Conservation (phyloP, 2,113 vertebrate species). For the Lepus americanus region DNA sequence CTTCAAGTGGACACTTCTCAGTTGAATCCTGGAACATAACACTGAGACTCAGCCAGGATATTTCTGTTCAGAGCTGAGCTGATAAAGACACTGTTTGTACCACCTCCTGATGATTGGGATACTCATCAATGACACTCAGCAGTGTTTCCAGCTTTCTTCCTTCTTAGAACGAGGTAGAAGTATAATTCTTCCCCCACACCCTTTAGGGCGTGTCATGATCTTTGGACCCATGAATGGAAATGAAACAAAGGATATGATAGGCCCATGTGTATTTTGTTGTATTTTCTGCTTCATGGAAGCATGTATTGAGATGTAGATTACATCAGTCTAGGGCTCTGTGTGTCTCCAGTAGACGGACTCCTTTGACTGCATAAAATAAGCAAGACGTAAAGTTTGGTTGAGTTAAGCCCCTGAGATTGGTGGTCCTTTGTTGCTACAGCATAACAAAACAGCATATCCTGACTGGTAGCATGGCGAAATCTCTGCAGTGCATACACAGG, state of each 20-base stretch:
- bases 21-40: conserved; percentile 4
- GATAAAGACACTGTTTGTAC: background rate
- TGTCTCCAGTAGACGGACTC: background rate
- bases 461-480: background rate
- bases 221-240: background rate
- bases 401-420: background rate
- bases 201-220: background rate
- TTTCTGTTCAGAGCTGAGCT: background rate
- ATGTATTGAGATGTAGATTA: background rate
- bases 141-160: background rate
- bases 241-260: background rate
- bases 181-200: background rate
- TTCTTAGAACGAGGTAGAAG: background rate
- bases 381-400: background rate
- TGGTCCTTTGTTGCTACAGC: background rate
- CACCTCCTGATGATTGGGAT: background rate
- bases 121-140: background rate
- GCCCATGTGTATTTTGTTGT: background rate
- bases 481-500: background rate
- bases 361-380: background rate
- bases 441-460: background rate
- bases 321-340: background rate
- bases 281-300: background rate
- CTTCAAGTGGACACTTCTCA: conserved; percentile 34
- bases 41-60: conserved; percentile 5